Evolutionary conservation across 2,888 invertebrate species (phyloP), one percentile per base, ranked within the genome.

Genomic region (Pemphredon lugubris): DNA sequence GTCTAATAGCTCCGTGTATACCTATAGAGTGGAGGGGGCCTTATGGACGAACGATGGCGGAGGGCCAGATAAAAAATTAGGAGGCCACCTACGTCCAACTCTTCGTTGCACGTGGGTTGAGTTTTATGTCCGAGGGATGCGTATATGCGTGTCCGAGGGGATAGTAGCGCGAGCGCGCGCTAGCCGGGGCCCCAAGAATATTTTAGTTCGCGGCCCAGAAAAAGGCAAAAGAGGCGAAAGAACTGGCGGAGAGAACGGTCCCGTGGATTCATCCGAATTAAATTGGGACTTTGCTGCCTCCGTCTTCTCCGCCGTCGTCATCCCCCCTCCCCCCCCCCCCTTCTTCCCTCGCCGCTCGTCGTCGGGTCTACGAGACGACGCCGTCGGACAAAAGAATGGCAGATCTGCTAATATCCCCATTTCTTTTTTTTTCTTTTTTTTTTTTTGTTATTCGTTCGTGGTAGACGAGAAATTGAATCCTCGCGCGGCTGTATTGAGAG

Each of bases 61-160:
- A 68, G 54, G 57, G 37, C 20, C 63, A n/a, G 73, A 74, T 70
- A 77, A 74, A 80, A 75, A 74, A 74, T 76, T 66, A 69, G 67
- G 50, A 51, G 70, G 53, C 76, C 79, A 80, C 75, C 77, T 80
- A 79, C 61, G 73, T 68, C 53, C 70, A 18, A 26, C 14, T 59
- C 45, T 71, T 70, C 59, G 68, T 58, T 75, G 50, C 21, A 61
- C 55, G 45, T 60, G 64, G 58, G 64, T n/a, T 57, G 54, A 45
- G 53, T 67, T 67, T 71, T 37, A 53, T 51, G 64, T 18, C 26
- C n/a, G 48, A 32, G 30, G 37, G 32, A 61, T 47, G 65, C 50
- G 39, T 55, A 34, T 21, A 47, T 53, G 50, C 34, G 47, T 44
- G 18, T 37, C 55, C 53, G 23, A 26, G 26, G 26, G 26, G 7